Evolutionary conservation across 2,797 vertebrate genomes (phyloP).

Genomic region (Apodemus agrarius): DNA sequence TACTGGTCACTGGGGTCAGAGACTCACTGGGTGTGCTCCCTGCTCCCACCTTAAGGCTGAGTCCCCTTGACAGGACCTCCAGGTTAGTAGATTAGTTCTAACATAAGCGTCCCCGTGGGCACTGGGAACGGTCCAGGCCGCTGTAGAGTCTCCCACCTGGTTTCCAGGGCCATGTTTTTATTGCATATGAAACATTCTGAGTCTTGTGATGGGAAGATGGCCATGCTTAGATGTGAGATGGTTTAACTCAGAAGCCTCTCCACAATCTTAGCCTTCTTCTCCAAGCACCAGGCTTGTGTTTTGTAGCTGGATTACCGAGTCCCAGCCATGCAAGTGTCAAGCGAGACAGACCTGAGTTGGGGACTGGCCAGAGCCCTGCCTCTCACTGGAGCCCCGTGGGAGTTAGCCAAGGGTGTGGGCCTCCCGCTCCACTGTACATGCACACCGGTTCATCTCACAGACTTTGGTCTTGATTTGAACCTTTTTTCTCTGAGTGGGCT

Average conservation of each 20-base stretch:
- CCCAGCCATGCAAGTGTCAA: neutral
- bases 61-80: neutral
- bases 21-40: neutral
- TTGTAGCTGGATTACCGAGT: neutral
- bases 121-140: neutral
- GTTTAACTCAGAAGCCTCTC: rapidly evolving
- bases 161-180: neutral
- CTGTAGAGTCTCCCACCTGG: rapidly evolving
- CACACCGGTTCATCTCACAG: rapidly evolving
- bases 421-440: rapidly evolving
- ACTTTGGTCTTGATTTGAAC: neutral
- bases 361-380: too few relatives aligned
- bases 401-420: rapidly evolving
- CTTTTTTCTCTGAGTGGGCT: neutral
- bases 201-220: neutral
- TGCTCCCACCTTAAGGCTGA: neutral
- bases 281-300: neutral
- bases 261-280: neutral
- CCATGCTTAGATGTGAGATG: rapidly evolving
- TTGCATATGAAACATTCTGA: rapidly evolving
- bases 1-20: neutral
- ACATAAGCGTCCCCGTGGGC: neutral
- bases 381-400: rapidly evolving
- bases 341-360: neutral
- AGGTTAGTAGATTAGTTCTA: rapidly evolving